Evolutionary conservation across 2,797 vertebrate species (phyloP), one percentile per base, ranked within the genome.

Genomic region (Salmo trutta): DNA sequence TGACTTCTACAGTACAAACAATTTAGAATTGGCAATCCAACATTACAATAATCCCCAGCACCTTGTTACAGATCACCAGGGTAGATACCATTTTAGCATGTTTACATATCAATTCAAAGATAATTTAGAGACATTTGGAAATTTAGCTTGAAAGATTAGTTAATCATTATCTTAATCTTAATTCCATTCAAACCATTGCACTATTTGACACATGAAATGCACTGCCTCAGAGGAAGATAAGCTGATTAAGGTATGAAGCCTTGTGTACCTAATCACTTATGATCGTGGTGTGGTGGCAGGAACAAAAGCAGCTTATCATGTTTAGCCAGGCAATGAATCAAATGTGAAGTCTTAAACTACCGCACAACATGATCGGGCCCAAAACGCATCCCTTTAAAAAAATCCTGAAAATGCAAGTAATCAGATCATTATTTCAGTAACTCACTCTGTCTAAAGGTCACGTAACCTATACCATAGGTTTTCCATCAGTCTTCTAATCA

Each of bases 191-290:
- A 24, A 47, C 36, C 41, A 24, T 71, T 71, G 69, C 33, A 51
- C 59, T 41, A 51, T 71, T 51, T 71, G 69, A 47, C 69, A 71
- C 69, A 21, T 47, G 21, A 51, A 51, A 71, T 52, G n/a, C n/a
- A 71, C 7, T 52, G 69, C 41, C 69, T 71, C 47, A 4, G 33
- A 71, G 14, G 41, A 47, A 41, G 69, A 71, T 71, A 24, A 71
- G n/a, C 69, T 47, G 69, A 71, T 71, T 52, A 51, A 71, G 47
- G 47, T 47, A 51, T 51, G 47, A 71, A 21, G 33, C 33, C 12
- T 51, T 71, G 36, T 51, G n/a, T 71, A 71, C 47, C 41, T 47
- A 71, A 71, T 71, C 69, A 24, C 69, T 51, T 52, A 47, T 21
- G 59, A 21, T 15, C 36, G 52, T 14, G 69, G 41, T 71, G 47